Percentiles rank a stretch among this genome's conserved stretches.
Evolutionary conservation across 2,888 invertebrate species (phyloP).

Genomic region (Eumerus sabulonum): DNA sequence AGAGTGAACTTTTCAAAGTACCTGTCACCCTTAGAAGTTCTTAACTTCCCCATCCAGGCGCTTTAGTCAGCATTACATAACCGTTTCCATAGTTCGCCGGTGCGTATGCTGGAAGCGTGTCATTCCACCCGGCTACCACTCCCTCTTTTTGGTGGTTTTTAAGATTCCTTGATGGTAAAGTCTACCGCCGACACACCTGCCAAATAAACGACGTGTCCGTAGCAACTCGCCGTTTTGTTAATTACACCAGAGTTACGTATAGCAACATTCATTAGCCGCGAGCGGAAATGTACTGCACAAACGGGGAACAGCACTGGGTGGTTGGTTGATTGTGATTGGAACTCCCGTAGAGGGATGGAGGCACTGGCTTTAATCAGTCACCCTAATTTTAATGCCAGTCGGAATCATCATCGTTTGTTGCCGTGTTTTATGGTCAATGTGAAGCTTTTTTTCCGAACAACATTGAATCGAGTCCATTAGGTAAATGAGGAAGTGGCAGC

Average conservation of each 20-base stretch:
- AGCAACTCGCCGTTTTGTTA: slow-evolving; percentile 38
- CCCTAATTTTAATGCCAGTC: slow-evolving; percentile 56
- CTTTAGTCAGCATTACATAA: slow-evolving; percentile 38
- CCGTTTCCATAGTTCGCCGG: slow-evolving; percentile 18
- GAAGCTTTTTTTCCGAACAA: slow-evolving; percentile 11
- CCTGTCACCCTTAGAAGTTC: slow-evolving; percentile 42
- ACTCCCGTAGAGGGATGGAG: slow-evolving; percentile 3
- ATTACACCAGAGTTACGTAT: slow-evolving; percentile 32
- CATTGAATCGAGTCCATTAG: slow-evolving; percentile 60
- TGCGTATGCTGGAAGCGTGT: slow-evolving; percentile 26
- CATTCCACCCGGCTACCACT: slow-evolving; percentile 10
- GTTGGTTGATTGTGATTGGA: no score
- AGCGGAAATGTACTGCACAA: slow-evolving; percentile 51
- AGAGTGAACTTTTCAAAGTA: slow-evolving; percentile 30
- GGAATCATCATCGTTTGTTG: slow-evolving; percentile 35
- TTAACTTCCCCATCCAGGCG: slow-evolving; percentile 6
- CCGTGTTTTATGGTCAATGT: slow-evolving; percentile 39
- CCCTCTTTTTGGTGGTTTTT: slow-evolving; percentile 28
- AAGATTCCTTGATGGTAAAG: slow-evolving; percentile 40
- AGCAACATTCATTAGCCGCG: slow-evolving; percentile 31
- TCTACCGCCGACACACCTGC: slow-evolving; percentile 39
- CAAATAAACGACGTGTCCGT: slow-evolving; percentile 48
- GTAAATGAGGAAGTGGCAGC: slow-evolving; percentile 19
- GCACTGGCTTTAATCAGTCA: slow-evolving; percentile 58
- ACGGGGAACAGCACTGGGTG: slow-evolving; percentile 6